Base-by-base conservation (phyloP, 2,797 vertebrate genomes). In the Cossypha polioptera region DNA sequence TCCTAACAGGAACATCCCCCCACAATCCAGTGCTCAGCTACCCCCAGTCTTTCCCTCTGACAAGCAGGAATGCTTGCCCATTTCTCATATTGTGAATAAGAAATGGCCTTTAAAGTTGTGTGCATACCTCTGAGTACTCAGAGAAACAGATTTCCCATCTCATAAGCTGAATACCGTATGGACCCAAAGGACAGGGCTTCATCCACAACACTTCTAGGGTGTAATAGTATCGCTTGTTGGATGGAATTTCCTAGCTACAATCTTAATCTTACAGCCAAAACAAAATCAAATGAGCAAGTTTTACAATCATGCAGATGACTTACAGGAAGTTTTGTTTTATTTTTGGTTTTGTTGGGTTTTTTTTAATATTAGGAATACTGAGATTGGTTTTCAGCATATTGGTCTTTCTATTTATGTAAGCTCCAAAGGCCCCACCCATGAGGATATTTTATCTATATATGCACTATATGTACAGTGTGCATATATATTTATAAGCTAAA, bases 231-330 rank as follows among this genome's bases (percentile, higher is more conserved):
- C 25, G 28, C 9, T 51, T 50, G 6, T 78, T 79, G 76, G 69
- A 24, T 95, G 97, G 97, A 98, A 98, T 96, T 98, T 98, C 97
- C 97, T 97, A 97, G 95, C 95, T 97, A 96, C 77, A 11, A 75
- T 80, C 71, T 72, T 75, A 11, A 75, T 80, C 71, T 72, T 75
- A 42, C 3, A 36, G 80, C 85, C 71, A 94, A 91, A 91, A 54
- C 13, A 54, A 90, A 86, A 54, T 3, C 16, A 84, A 87, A 55
- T 1, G 3, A 90, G 36, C 94, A 95, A 94, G 94, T 97, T 96
- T 92, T 96, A 93, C 82, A 75, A 40, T 95, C 73, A 92, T 93
- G 94, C 94, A 96, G 87, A 80, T 59, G 38, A 75, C 54, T 89
- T 87, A 57, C 17, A 92, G 65, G 38, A 67, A 42, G 18, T 90